Percentiles rank a stretch among this genome's conserved stretches.
Evolutionary conservation across 1,140 invertebrate genomes (phyloP).

Genomic region (Drosophila lacteicornis): DNA sequence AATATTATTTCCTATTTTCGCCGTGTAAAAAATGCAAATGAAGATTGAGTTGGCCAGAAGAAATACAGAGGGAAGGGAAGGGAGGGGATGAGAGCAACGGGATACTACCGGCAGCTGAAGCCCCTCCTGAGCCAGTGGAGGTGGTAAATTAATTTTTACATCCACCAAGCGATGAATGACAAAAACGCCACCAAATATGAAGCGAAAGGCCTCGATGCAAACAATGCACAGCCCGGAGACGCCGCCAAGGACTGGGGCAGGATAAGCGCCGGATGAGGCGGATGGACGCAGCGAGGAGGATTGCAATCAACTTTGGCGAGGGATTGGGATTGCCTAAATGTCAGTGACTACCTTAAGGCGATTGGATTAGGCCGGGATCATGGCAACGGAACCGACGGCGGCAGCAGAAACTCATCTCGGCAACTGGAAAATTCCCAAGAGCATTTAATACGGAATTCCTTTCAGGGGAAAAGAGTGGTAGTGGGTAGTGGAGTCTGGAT

Average conservation of each 20-base stretch:
- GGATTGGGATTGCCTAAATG: slow-evolving; percentile 22
- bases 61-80: neutral
- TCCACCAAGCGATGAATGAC: slow-evolving; percentile 23
- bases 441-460: slow-evolving; percentile 10
- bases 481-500: neutral
- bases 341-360: slow-evolving; percentile 35
- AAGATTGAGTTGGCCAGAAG: slow-evolving; percentile 5
- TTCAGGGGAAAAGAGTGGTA: slow-evolving; percentile 1
- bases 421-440: slow-evolving; percentile 25
- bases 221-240: slow-evolving; percentile 35
- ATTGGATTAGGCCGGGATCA: slow-evolving; percentile 33
- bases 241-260: neutral
- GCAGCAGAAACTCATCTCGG: slow-evolving; percentile 1
- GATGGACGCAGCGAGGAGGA: neutral
- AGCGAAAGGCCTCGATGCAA: slow-evolving; percentile 31
- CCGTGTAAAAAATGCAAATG: slow-evolving; percentile 35
- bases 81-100: neutral
- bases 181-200: slow-evolving; percentile 23
- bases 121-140: slow-evolving; percentile 5
- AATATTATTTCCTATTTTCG: neutral
- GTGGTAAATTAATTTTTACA: slow-evolving; percentile 49
- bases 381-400: neutral
- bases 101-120: neutral
- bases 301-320: slow-evolving; percentile 31
- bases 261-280: neutral